Evolutionary conservation across 2,113 vertebrate species (phyloP).

Genomic region (Azemiops feae): DNA sequence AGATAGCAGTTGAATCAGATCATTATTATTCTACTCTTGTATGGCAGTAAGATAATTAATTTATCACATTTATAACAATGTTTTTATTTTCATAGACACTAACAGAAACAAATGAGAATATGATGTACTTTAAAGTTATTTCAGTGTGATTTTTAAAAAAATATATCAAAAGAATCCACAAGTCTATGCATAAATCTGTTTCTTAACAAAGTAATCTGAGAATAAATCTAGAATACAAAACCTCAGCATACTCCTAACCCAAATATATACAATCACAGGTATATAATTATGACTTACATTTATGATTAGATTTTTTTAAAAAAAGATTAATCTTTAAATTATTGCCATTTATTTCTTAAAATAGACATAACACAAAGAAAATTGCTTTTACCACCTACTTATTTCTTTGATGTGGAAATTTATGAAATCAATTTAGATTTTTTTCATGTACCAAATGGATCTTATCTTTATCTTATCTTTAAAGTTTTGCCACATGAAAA

Average conservation of each 20-base stretch:
- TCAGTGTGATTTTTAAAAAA: background rate
- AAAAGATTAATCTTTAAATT: background rate
- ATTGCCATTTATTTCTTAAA: background rate
- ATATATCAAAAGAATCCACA: background rate
- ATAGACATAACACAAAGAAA: slow-evolving; percentile 18
- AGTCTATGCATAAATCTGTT: background rate
- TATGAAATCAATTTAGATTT: slow-evolving; percentile 56
- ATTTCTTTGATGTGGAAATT: slow-evolving; percentile 43
- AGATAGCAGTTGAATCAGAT: background rate
- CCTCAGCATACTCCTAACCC: background rate
- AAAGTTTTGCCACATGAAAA: slow-evolving; percentile 35
- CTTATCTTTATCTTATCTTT: slow-evolving; percentile 15
- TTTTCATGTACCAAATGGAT: slow-evolving; percentile 44
- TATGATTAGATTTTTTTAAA: background rate
- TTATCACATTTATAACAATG: background rate
- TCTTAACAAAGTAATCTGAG: background rate
- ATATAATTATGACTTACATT: background rate
- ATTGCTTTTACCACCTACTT: slow-evolving; percentile 44
- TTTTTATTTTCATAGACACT: background rate
- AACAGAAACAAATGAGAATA: background rate
- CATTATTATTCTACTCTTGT: background rate
- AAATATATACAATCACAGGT: background rate
- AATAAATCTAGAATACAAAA: background rate
- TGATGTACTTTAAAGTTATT: background rate
- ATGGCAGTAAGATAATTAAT: background rate